Base-by-base conservation (phyloP, 1,140 invertebrate genomes). In the Aphaenogaster floridana region DNA sequence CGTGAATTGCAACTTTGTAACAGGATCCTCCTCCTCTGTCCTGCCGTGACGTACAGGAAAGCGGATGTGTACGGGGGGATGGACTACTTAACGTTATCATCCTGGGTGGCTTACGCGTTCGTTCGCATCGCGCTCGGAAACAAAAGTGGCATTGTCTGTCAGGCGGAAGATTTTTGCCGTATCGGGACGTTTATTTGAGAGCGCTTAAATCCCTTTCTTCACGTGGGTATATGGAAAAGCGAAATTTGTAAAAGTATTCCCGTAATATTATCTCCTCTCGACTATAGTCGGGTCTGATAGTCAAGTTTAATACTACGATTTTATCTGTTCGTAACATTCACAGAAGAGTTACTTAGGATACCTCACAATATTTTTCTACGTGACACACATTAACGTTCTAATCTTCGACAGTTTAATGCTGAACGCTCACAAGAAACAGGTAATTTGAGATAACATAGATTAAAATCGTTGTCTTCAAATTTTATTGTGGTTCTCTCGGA, bases 1-100 rank as follows among this genome's bases (percentile, higher is more conserved):
- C 76, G 64, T 86, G 81, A 88, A 83, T 86, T 88, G 81, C 86
- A 86, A 77, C 45, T 88, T 88, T 39, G 52, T 88, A 88, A 88
- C 72, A 86, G 86, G 86, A 74, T 87, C 50, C 61, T 85, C 39
- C 61, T 69, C 48, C 68, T 64, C 36, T 34, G 63, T 39, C 21
- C 52, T 21, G 45, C 48, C 78, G 63, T 11, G 64, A 86, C 34
- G 61, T 54, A 86, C n/a, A 48, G 81, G 61, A 52, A 68, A 54
- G 48, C 63, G 63, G 48, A 57, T 54, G 61, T 66, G 34, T n/a
- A 17, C 48, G 63, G 48, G 39, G 42, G 54, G 50, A 48, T 66
- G 77, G 50, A 21, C 80, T 76, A 84, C 80, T 84, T 84, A 74
- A 76, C 54, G 54, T 84, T 84, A 72, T 83, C 68, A 63, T 84